Evolutionary conservation across 2,888 invertebrate genomes (phyloP), one percentile per base, ranked within the genome.

Genomic region (Drosophila vallismaia): DNA sequence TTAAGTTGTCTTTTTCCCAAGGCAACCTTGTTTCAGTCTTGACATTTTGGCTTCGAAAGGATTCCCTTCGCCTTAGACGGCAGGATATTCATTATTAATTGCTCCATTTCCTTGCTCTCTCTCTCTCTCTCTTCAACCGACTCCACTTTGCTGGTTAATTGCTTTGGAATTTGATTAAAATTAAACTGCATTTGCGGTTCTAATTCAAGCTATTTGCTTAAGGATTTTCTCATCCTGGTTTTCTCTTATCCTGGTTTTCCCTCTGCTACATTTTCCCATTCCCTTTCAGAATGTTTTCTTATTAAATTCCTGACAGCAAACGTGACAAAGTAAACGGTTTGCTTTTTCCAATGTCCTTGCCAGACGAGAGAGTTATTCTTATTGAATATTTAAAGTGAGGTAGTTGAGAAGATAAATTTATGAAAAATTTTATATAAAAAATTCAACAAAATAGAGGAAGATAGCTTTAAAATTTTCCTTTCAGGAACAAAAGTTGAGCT

Each of bases 1-100:
- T 89, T 89, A 83, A 89, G 89, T 88, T 90, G 90, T 89, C 89
- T 85, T 88, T 78, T 74, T 69, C 81, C 80, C 70, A 54, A 81
- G 78, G 74, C 71, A 64, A 79, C 83, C 83, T 88, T 75, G 86
- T 79, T 75, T 53, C 67, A 77, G 51, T 82, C 85, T 81, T 82
- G 82, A 82, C 85, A 82, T 82, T 84, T 81, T 70, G 67, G 71
- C 75, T 70, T 52, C 54, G 26, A 42, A 3, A 49, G 44, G 9
- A 44, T 5, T 19, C 10, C 54, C 7, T 33, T 26, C 51, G 31
- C 40, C 19, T 26, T 29, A 19, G 5, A 46, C 38, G 14, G 2
- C 4, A 7, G 12, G 44, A 51, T 78, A 79, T 83, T 79, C 75
- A 86, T 84, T 84, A 76, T 81, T 86, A 86, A 84, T 79, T 86